Percentiles rank a stretch among this genome's conserved stretches.
Evolutionary conservation across 2,113 vertebrate genomes (phyloP).

Genomic region (Nanorana parkeri): DNA sequence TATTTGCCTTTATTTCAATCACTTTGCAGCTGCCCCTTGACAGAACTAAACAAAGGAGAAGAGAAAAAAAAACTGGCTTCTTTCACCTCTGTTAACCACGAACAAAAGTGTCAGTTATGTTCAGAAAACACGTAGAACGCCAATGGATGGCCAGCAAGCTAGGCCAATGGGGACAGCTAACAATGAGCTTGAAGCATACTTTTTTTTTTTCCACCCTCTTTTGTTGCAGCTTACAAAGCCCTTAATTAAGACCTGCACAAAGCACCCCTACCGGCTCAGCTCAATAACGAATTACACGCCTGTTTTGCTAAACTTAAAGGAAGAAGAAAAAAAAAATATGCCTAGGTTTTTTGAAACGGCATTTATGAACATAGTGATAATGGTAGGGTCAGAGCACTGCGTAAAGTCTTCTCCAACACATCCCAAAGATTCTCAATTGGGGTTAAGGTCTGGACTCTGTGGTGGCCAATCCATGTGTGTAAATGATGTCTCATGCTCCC

Average conservation of each 20-base stretch:
- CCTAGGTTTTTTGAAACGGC: constrained; percentile 72
- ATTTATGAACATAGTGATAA: constrained; percentile 62
- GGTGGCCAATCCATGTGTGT: too few species aligned
- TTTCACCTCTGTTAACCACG: constrained; percentile 94
- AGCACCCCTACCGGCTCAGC: constrained; percentile 72
- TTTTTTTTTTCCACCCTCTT: constrained; percentile 68
- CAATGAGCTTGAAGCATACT: constrained; percentile 81
- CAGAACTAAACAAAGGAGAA: constrained; percentile 60
- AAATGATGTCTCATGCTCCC: too few species aligned
- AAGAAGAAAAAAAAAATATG: constrained; percentile 42
- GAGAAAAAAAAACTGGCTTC: constrained; percentile 75
- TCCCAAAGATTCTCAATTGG: too few species aligned
- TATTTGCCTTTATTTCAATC: constrained; percentile 79
- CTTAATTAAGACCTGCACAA: constrained; percentile 80
- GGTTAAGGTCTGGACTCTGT: too few species aligned
- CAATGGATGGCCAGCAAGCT: constrained; percentile 79
- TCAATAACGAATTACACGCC: constrained; percentile 80
- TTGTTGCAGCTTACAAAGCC: constrained; percentile 82
- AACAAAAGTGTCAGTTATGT: constrained; percentile 96
- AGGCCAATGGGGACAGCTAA: constrained; percentile 83
- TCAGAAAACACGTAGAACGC: constrained; percentile 85
- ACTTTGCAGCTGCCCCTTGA: constrained; percentile 79
- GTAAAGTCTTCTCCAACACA: too few species aligned
- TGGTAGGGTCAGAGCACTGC: too few species aligned
- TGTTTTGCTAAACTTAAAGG: constrained; percentile 82